Conservation (phyloP, 1,140 invertebrate genomes). For the Hyles vespertilio region DNA sequence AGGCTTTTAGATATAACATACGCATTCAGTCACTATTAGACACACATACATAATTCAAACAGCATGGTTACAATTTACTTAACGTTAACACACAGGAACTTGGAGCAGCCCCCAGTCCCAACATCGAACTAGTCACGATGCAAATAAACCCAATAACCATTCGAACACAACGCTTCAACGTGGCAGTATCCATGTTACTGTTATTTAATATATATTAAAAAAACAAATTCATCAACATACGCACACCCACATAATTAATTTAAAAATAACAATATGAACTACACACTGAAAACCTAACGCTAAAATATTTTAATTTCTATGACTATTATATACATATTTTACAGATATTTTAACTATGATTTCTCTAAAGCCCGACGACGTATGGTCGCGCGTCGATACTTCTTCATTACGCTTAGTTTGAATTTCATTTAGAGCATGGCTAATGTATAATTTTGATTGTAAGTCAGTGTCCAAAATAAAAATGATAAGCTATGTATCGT, state of each 20-base stretch:
- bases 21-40: too few relatives aligned
- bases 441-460: too few relatives aligned
- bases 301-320: slow-evolving; percentile 37
- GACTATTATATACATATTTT: slow-evolving; percentile 55
- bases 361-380: slow-evolving; percentile 20
- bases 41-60: too few relatives aligned
- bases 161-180: slow-evolving; percentile 1
- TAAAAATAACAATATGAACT: slow-evolving; percentile 40
- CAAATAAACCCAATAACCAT: too few relatives aligned
- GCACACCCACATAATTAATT: slow-evolving; percentile 33
- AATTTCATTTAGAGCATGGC: too few relatives aligned
- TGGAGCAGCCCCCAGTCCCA: too few relatives aligned
- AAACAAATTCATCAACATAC: slow-evolving; percentile 33
- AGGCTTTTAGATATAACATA: too few relatives aligned
- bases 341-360: slow-evolving; percentile 29
- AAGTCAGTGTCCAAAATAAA: too few relatives aligned
- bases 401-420: too few relatives aligned
- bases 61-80: too few relatives aligned
- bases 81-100: too few relatives aligned
- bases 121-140: slow-evolving; percentile 1
- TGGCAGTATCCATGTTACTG: slow-evolving; percentile 13
- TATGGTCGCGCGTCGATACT: background rate
- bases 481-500: slow-evolving; percentile 1
- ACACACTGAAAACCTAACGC: slow-evolving; percentile 41
- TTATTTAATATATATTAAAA: slow-evolving; percentile 20